A percentile compares a stretch with the other conserved stretches of the same genome.
phyloP scores from a whole-genome alignment of 2,888 invertebrate species.

The Ennomos fuscantarius region DNA sequence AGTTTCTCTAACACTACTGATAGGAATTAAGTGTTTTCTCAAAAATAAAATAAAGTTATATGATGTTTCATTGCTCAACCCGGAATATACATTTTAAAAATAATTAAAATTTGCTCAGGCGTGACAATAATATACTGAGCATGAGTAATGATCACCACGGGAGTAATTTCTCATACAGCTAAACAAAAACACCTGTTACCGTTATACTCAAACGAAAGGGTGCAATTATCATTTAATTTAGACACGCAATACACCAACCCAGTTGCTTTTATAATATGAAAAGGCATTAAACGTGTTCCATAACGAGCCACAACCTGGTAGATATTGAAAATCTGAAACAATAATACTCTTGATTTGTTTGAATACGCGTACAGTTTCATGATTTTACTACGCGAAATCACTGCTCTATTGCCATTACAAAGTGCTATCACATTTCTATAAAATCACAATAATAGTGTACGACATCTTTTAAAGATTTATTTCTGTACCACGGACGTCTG shows the following conservation, averaged over 20 bases:
- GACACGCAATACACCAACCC: conserved; percentile 36
- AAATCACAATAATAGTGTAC: no score
- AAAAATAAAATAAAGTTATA: no score
- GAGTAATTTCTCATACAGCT: conserved; percentile 53
- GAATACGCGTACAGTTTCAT: no score
- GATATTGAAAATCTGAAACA: not conserved
- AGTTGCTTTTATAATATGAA: not conserved
- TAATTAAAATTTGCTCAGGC: conserved; percentile 36
- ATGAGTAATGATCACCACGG: conserved; percentile 46
- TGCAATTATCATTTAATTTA: conserved; percentile 60
- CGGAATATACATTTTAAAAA: conserved; percentile 4
- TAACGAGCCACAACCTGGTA: conserved; percentile 4
- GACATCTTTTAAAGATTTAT: no score
- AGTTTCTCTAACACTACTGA: no score
- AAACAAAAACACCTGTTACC: conserved; percentile 63
- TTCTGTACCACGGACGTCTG: no score
- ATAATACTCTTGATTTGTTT: no score
- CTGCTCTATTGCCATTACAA: no score
- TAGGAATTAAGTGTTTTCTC: no score
- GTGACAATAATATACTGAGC: conserved; percentile 47
- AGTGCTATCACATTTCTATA: no score
- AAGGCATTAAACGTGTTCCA: conserved; percentile 8
- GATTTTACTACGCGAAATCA: no score
- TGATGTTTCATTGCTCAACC: conserved; percentile 13
- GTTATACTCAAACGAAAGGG: conserved; percentile 47